These are phyloP conservation scores for Bradysia coprophila DNA, from an alignment of 1,140 invertebrate species.

Conservation along the genomic window DNA sequence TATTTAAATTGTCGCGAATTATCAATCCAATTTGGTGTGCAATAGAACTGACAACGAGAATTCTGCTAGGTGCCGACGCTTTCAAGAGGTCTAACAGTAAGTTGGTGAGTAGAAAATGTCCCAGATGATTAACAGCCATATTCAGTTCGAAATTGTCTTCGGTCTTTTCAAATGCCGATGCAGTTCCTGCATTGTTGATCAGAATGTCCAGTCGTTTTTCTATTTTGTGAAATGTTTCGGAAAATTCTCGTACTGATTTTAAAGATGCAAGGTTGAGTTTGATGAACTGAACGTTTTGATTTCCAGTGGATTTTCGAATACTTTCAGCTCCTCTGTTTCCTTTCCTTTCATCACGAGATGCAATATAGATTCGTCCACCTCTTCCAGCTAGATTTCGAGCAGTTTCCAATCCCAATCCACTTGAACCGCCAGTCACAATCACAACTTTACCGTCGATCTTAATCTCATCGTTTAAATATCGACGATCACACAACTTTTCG, in stretches of 20 bases:
- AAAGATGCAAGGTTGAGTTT: too few relatives aligned
- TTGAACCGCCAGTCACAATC: constrained; percentile 61
- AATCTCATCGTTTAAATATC: too few relatives aligned
- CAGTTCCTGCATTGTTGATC: constrained; percentile 83
- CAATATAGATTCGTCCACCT: constrained; percentile 49
- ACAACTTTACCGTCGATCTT: constrained; percentile 51
- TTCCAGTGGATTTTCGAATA: constrained; percentile 17
- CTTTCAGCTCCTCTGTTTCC: constrained; percentile 32
- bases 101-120: constrained; percentile 71
- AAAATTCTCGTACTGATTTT: too few relatives aligned
- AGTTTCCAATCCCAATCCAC: constrained; percentile 59
- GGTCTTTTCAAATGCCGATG: constrained; percentile 39
- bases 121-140: constrained; percentile 58
- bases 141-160: constrained; percentile 68
- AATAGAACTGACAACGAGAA: constrained; percentile 20
- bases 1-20: constrained; percentile 49
- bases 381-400: constrained; percentile 36
- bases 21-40: constrained; percentile 34
- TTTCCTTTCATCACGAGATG: constrained; percentile 52
- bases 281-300: constrained; percentile 22
- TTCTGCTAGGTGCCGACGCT: constrained; percentile 28
- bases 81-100: constrained; percentile 44
- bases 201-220: constrained; percentile 54
- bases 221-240: too few relatives aligned
- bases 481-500: too few relatives aligned